Percentiles rank a stretch among this genome's conserved stretches.
These are phyloP conservation scores for Thecophora atra DNA, from an alignment of 2,888 invertebrate genomes.

Conservation along the genomic window DNA sequence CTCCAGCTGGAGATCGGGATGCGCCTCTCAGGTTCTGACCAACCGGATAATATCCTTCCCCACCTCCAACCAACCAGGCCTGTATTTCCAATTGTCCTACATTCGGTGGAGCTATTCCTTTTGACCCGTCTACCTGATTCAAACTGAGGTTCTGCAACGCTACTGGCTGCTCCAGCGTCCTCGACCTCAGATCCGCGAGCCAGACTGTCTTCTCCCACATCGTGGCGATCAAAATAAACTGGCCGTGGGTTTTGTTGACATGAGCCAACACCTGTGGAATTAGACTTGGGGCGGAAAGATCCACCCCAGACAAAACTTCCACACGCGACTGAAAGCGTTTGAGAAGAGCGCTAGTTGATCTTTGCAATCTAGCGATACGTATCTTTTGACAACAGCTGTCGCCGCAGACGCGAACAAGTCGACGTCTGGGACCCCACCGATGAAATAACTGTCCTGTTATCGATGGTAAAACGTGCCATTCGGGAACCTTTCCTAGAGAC, in stretches of 20 bases:
- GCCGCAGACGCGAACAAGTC: too few relatives aligned
- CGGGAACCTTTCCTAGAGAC: too few relatives aligned
- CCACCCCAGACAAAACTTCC: too few relatives aligned
- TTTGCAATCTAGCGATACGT: too few relatives aligned
- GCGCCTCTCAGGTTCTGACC: constrained; percentile 29
- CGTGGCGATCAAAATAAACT: constrained; percentile 33
- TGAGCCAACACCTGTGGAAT: constrained; percentile 34
- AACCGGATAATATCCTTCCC: not conserved
- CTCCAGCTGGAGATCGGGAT: constrained; percentile 36
- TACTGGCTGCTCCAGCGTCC: constrained; percentile 23
- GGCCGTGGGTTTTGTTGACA: constrained; percentile 32
- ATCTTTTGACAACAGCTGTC: too few relatives aligned
- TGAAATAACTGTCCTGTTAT: too few relatives aligned
- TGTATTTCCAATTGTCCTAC: constrained; percentile 2
- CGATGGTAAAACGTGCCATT: too few relatives aligned
- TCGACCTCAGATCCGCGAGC: constrained; percentile 32
- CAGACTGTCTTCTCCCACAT: constrained; percentile 37
- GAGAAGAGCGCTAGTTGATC: too few relatives aligned
- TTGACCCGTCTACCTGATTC: not conserved
- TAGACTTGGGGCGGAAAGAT: too few relatives aligned
- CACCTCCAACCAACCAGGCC: not conserved
- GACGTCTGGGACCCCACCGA: too few relatives aligned
- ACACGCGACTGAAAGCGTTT: too few relatives aligned
- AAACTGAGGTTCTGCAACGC: not conserved
- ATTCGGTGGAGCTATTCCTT: not conserved